A percentile compares a stretch with the other conserved stretches of the same genome.
phyloP scores from a whole-genome alignment of 2,888 invertebrate species.

The Epirrita christyi region DNA sequence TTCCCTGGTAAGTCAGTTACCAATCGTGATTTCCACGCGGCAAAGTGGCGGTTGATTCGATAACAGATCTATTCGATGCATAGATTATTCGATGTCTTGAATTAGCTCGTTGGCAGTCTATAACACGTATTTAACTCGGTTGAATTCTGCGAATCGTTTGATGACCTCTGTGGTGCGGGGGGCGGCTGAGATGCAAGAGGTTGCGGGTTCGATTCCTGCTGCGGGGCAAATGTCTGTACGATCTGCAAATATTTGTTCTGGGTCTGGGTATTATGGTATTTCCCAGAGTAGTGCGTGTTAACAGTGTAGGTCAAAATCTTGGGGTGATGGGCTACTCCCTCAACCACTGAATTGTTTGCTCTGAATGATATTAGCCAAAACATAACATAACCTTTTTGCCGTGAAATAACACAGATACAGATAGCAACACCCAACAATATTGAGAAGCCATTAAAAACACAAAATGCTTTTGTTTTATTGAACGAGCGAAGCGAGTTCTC shows the following conservation, averaged over 20 bases:
- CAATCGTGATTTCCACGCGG: slow-evolving; percentile 12
- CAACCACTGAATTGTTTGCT: no score
- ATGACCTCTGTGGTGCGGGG: no score
- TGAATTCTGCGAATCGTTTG: slow-evolving; percentile 6
- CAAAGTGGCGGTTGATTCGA: slow-evolving; percentile 28
- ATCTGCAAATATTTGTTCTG: no score
- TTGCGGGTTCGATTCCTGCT: no score
- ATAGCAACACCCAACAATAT: not conserved
- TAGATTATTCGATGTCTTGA: slow-evolving; percentile 15
- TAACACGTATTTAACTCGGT: slow-evolving; percentile 1
- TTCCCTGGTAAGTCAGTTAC: slow-evolving; percentile 2
- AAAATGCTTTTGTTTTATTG: not conserved
- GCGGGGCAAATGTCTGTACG: no score
- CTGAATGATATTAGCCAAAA: not conserved
- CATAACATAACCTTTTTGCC: not conserved
- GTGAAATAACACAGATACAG: not conserved
- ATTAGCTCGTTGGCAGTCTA: slow-evolving; percentile 3
- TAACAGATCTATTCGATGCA: slow-evolving; percentile 23
- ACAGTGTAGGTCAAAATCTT: no score
- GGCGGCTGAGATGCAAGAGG: no score
- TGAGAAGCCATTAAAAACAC: not conserved
- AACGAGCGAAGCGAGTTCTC: no score
- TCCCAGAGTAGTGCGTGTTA: no score
- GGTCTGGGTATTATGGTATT: no score
- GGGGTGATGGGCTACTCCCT: no score